phyloP scores from a whole-genome alignment of 2,113 vertebrate genomes.

The Tetraodon nigroviridis region DNA sequence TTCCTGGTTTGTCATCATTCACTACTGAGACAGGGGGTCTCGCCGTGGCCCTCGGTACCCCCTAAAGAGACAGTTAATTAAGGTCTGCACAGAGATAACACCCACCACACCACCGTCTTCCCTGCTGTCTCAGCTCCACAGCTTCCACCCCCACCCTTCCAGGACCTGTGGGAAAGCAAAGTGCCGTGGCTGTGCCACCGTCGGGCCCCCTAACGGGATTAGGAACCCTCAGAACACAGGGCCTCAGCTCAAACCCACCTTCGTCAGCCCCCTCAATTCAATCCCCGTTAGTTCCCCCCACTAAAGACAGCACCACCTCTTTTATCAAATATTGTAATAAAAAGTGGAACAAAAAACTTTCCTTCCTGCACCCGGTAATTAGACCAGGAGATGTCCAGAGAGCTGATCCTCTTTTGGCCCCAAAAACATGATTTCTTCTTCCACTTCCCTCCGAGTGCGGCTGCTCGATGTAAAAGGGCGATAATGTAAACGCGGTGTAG shows the following conservation, averaged over 20 bases:
- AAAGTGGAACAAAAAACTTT: constrained; percentile 77
- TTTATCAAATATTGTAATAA: constrained; percentile 81
- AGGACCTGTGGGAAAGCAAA: constrained; percentile 43
- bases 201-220: constrained; percentile 70
- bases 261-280: constrained; percentile 49
- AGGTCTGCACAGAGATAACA: constrained; percentile 49
- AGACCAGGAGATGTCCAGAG: constrained; percentile 71
- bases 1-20: constrained; percentile 48
- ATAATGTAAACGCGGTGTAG: constrained; percentile 66
- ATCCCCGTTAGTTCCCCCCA: constrained; percentile 19
- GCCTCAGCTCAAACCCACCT: constrained; percentile 51
- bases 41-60: constrained; percentile 54
- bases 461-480: constrained; percentile 62
- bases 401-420: constrained; percentile 61
- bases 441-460: constrained; percentile 42
- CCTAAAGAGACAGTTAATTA: constrained; percentile 72
- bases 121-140: constrained; percentile 16
- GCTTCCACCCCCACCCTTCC: constrained; percentile 18
- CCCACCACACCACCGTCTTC: constrained; percentile 32
- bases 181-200: constrained; percentile 24
- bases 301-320: constrained; percentile 44
- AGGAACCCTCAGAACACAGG: constrained; percentile 64
- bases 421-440: constrained; percentile 60
- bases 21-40: constrained; percentile 53
- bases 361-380: constrained; percentile 72